Conservation (phyloP, 2,113 vertebrate species). For the Phalacrocorax pelagicus region DNA sequence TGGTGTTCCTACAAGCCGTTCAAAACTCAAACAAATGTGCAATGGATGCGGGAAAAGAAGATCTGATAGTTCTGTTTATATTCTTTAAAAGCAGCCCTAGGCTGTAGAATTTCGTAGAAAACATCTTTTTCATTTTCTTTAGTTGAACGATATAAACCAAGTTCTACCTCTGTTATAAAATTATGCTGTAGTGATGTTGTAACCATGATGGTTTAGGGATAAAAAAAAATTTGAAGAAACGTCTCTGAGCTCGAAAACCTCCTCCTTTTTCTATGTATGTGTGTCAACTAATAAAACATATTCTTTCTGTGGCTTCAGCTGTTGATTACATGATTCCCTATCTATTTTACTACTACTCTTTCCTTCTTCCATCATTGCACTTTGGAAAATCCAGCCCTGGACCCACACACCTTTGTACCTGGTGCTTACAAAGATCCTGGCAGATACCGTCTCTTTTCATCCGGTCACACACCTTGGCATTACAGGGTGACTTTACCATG, state of each 20-base stretch:
- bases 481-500: not conserved
- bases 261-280: not conserved
- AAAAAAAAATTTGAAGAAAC: not conserved
- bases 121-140: not conserved
- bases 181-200: not conserved
- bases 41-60: not conserved
- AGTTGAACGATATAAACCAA: not conserved
- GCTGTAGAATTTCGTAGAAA: not conserved
- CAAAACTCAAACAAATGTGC: not conserved
- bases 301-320: not conserved
- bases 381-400: not conserved
- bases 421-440: not conserved
- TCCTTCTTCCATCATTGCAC: not conserved
- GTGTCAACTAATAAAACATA: not conserved
- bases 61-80: not conserved
- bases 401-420: not conserved
- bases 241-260: not conserved
- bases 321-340: not conserved
- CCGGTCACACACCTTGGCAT: not conserved
- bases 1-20: not conserved
- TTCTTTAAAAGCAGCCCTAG: not conserved
- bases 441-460: not conserved
- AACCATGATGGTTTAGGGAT: not conserved
- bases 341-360: not conserved
- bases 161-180: not conserved